Base-by-base conservation (phyloP, 1,140 invertebrate genomes). In the Ceratosolen fusciceps region DNA sequence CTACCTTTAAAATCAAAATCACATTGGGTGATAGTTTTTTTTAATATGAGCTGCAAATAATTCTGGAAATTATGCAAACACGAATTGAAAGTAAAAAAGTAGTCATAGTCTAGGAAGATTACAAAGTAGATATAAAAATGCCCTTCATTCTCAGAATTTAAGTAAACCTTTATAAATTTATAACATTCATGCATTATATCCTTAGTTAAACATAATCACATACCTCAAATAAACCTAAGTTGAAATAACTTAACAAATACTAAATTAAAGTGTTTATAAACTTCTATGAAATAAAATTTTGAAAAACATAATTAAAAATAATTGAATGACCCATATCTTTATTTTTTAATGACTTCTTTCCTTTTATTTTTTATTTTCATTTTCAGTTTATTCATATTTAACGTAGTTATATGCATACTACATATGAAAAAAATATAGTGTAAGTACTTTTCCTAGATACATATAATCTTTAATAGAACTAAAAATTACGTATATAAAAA, bases 61-160 rank as follows among this genome's bases (percentile, higher is more conserved):
- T 67, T 67, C 65, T 29, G 12, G 16, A 37, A 67, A 67, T 67
- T 21, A 43, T 67, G n/a, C n/a, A n/a, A n/a, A n/a, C n/a, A n/a
- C n/a, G n/a, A n/a, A n/a, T n/a, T n/a, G n/a, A 67, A 0, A 43
- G 4, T n/a, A 9, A 39, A 62, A 67, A 67, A 21, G 26, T 62
- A 37, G 9, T 39, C 34, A n/a, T 24, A 34, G 29, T 14, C 34
- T 67, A 43, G 4, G 7, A 67, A 2, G n/a, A n/a, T 9, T 62
- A 2, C 16, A n/a, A 19, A 1, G 10, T 8, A 67, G 65, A 37
- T 67, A 67, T 43, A 67, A 67, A 67, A 3, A n/a, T 9, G 43
- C 5, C 37, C 31, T 26, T 0, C 12, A 7, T 19, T n/a, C 16
- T 62, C 29, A 34, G 16, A 16, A 19, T 34, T 62, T 37, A 43